Base-by-base conservation (phyloP, 92 coral and sea anemone genomes). In the Parazoanthus atlanticus region DNA sequence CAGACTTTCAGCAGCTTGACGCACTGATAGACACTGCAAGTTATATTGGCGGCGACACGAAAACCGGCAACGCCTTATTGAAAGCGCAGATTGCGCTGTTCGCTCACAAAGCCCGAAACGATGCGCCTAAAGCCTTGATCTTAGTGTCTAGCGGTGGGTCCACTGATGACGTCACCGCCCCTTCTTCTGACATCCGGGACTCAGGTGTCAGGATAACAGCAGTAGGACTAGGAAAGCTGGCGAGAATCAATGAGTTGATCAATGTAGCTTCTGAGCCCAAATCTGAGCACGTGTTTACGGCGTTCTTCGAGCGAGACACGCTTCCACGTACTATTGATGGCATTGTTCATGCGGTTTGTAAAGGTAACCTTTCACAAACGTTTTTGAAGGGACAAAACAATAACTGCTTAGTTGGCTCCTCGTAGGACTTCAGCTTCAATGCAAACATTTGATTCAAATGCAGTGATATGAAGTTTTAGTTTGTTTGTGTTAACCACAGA, bases 61-160 rank as follows among this genome's bases (percentile, higher is more conserved):
- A 88, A 36, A 95, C 98, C 12, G 99, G 99, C 3, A 92, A 92
- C 76, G 99, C 99, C 56, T 91, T 96, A 52, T 26, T 79, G 54
- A 89, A 91, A 76, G 89, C 90, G 86, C 93, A 96, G 86, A 84
- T 89, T 32, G 84, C 38, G 12, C 80, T 96, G 21, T 96, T 96
- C 72, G 93, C 91, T 40, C 64, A 66, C 26, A 91, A 82, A 43
- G 92, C 96, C 58, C 96, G 99, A 21, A 85, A 89, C 30, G 95
- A 92, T 61, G 98, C 93, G 7, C 90, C 93, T 9, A 91, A 94
- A 71, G 94, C 96, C 28, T 72, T 96, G 67, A 73, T 96, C 21
- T 91, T 94, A 17, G 78, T 96, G 91, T 90, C 98, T 81, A 95
- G 98, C 86, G 98, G 98, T 21, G 90, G 92, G 67, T 95, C 99